Conservation (phyloP, 2,113 vertebrate genomes). For the Bettongia penicillata region DNA sequence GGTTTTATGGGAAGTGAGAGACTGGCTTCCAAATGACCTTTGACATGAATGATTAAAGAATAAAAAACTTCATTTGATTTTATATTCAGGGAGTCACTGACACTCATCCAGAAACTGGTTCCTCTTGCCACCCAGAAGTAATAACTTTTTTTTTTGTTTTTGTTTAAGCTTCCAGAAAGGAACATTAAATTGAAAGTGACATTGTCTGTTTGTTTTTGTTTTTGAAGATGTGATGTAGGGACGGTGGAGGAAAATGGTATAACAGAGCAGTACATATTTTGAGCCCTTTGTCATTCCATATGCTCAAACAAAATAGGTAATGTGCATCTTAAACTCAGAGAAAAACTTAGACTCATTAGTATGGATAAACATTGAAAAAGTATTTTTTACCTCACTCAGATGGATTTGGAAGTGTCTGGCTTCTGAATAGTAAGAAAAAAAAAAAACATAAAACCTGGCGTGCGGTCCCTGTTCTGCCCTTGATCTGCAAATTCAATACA, state of each 20-base stretch:
- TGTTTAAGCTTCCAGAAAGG: constrained; percentile 37
- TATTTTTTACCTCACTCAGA: constrained; percentile 42
- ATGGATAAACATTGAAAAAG: constrained; percentile 43
- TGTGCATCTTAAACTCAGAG: constrained; percentile 5
- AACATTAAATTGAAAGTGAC: constrained; percentile 42
- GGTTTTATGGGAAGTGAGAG: background rate
- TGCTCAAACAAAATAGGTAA: constrained; percentile 47
- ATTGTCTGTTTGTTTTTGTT: constrained; percentile 39
- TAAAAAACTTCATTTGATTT: constrained; percentile 51
- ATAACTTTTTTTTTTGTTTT: constrained; percentile 40
- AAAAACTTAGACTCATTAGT: constrained; percentile 21
- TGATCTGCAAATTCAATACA: constrained; percentile 67
- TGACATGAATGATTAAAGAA: constrained; percentile 19
- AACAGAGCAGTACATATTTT: constrained; percentile 8
- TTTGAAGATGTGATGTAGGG: background rate
- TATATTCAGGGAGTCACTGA: constrained; percentile 18
- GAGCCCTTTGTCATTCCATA: constrained; percentile 23
- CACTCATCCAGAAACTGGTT: background rate
- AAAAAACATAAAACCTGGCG: constrained; percentile 58
- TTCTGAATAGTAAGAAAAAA: constrained; percentile 51
- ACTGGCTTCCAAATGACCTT: constrained; percentile 9
- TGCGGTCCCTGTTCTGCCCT: constrained; percentile 55
- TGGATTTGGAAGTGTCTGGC: constrained; percentile 59
- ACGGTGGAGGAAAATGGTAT: background rate
- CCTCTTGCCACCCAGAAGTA: background rate